Percentiles rank a stretch among this genome's conserved stretches.
Evolutionary conservation across 2,113 vertebrate genomes (phyloP).

Genomic region (Macrotis lagotis): DNA sequence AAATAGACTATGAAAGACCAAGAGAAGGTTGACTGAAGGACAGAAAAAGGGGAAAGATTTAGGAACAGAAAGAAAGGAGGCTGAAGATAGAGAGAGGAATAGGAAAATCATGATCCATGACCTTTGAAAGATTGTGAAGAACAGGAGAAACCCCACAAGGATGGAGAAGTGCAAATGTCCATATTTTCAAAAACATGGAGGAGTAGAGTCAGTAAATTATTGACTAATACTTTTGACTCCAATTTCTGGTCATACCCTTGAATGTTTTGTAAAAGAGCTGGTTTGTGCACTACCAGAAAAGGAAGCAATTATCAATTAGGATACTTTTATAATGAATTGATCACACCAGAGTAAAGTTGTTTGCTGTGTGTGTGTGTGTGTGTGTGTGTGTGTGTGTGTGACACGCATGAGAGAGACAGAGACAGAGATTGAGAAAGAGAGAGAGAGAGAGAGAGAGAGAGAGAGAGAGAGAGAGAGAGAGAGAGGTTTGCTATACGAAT

Average conservation of each 20-base stretch:
- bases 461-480: no score
- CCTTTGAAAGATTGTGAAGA: background rate
- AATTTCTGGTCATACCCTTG: background rate
- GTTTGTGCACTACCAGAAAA: background rate
- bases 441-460: no score
- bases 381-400: no score
- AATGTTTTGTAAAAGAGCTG: background rate
- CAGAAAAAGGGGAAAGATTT: background rate
- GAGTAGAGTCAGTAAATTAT: background rate
- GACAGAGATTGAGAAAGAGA: no score
- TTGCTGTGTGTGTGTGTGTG: no score
- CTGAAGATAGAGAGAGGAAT: background rate
- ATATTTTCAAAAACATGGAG: background rate
- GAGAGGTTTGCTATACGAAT: background rate
- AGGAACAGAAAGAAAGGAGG: background rate
- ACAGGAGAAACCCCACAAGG: background rate
- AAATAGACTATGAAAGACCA: background rate
- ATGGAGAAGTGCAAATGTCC: background rate
- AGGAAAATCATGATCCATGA: background rate
- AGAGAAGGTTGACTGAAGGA: background rate
- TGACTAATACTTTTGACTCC: background rate
- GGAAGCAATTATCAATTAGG: background rate
- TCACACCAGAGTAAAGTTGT: background rate
- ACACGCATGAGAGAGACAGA: no score
- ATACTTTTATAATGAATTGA: background rate